These are phyloP conservation scores for Hemicentrotus pulcherrimus DNA, from an alignment of 35 echinoderm and acorn worm species.

Conservation along the genomic window DNA sequence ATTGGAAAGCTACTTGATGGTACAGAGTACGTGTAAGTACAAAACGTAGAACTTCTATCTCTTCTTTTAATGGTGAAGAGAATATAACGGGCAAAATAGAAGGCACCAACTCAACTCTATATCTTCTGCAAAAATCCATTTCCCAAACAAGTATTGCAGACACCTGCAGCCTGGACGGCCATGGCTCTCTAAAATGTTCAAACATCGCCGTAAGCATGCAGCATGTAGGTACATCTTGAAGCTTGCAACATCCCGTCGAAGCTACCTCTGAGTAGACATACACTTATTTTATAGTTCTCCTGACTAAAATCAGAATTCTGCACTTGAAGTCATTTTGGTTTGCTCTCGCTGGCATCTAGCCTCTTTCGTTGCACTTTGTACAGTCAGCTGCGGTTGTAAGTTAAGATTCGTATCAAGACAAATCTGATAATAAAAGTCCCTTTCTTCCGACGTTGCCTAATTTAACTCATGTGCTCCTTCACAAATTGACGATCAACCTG, in stretches of 20 bases:
- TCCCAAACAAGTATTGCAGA: background rate
- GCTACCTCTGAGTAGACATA: background rate
- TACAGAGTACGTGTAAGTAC: too few relatives aligned
- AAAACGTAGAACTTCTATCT: too few relatives aligned
- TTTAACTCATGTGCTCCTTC: conserved; percentile 32
- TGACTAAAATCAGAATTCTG: background rate
- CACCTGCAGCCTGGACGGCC: background rate
- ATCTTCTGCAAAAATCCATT: background rate
- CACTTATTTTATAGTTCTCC: background rate
- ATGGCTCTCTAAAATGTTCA: background rate
- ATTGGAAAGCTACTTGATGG: too few relatives aligned
- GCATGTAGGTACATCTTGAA: background rate
- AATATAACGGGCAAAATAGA: background rate
- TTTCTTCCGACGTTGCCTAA: background rate
- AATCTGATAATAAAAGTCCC: background rate
- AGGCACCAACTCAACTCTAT: background rate
- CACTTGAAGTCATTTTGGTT: background rate
- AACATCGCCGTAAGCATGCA: background rate
- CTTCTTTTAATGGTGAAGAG: too few relatives aligned
- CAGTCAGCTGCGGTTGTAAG: background rate
- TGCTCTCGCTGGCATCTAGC: background rate
- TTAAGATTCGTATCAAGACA: background rate
- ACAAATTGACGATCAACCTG: conserved; percentile 35
- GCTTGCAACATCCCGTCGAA: background rate
- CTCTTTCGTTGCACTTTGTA: background rate